A percentile compares a stretch with the other conserved stretches of the same genome.
Conservation (phyloP, 2,888 invertebrate species). For the Podabrus alpinus region DNA sequence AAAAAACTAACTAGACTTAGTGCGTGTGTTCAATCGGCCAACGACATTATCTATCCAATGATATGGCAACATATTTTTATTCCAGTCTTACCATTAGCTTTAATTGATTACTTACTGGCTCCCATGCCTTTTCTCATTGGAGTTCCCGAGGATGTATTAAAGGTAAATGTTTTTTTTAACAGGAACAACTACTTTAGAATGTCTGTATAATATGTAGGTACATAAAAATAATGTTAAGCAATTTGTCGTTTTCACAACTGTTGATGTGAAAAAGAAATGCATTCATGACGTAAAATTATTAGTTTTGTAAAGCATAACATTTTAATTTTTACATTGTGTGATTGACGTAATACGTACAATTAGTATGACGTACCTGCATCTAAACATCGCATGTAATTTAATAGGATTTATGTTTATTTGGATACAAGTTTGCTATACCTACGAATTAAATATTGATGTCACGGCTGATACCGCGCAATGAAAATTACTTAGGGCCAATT, state of each 20-base stretch:
- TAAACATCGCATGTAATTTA: too few relatives aligned
- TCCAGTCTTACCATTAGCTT: slow-evolving; percentile 86
- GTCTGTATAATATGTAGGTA: too few relatives aligned
- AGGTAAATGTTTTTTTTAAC: slow-evolving; percentile 60
- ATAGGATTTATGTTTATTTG: too few relatives aligned
- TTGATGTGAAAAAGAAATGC: background rate
- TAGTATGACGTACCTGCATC: too few relatives aligned
- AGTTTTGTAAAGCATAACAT: background rate
- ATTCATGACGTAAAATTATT: background rate
- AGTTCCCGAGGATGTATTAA: slow-evolving; percentile 83
- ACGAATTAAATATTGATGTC: too few relatives aligned
- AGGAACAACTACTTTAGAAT: background rate
- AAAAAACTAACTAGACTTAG: slow-evolving; percentile 86
- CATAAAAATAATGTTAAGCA: background rate
- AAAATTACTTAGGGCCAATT: too few relatives aligned
- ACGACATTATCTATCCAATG: slow-evolving; percentile 95
- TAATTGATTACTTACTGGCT: slow-evolving; percentile 88
- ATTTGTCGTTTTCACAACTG: background rate
- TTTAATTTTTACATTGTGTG: background rate
- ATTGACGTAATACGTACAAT: background rate
- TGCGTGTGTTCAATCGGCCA: slow-evolving; percentile 92
- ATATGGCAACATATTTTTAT: slow-evolving; percentile 99
- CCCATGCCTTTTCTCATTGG: slow-evolving; percentile 99
- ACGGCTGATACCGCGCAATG: too few relatives aligned
- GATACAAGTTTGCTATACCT: too few relatives aligned